Base-by-base conservation (phyloP, 1,140 invertebrate genomes). In the Ericerus pela region DNA sequence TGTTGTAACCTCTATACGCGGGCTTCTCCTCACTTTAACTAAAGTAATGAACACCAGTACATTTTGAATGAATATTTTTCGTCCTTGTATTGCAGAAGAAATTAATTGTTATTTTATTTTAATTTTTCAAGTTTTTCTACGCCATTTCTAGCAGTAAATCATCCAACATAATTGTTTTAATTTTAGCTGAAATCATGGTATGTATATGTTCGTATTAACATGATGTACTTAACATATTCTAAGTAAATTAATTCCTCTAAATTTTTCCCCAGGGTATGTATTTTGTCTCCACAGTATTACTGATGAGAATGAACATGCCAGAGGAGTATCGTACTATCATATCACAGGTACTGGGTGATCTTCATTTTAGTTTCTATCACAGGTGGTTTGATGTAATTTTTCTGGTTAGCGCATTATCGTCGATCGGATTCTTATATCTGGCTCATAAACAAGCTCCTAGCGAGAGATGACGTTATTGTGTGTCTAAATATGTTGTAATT, bases 361-460 rank as follows among this genome's bases (percentile, higher is more conserved):
- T 99, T 54, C 94, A 99, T 69, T 99, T 99, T 65, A 97, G 94
- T 69, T 99, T 99, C 75, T 99, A 99, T 69, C 96, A 99, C 72
- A 79, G 96, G 51, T 99, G 96, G 96, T 99, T 99, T 72, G 96
- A 99, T 73, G 94, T 99, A 0, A 99, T 99, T 69, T 99, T 99
- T 71, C 77, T 99, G 51, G 84, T 99, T 27, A 96, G 91, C 64
- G 96, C 96, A 1, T 69, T 99, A 37, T 89, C 90, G 20, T 96
- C 91, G 59, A 96, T 99, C 66, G 81, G 85, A 58, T 96, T 98
- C 64, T 73, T 99, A 24, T 99, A 96, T 73, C 73, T 96, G 53
- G 90, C 90, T 16, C 91, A 93, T 67, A 92, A 91, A 65, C 84
- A 86, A 68, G 81, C 78, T 28, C 74, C 79, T 2, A 70, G 69